These are phyloP conservation scores for Drosophila parabipectinata DNA, from an alignment of 1,140 invertebrate genomes.

Conservation along the genomic window DNA sequence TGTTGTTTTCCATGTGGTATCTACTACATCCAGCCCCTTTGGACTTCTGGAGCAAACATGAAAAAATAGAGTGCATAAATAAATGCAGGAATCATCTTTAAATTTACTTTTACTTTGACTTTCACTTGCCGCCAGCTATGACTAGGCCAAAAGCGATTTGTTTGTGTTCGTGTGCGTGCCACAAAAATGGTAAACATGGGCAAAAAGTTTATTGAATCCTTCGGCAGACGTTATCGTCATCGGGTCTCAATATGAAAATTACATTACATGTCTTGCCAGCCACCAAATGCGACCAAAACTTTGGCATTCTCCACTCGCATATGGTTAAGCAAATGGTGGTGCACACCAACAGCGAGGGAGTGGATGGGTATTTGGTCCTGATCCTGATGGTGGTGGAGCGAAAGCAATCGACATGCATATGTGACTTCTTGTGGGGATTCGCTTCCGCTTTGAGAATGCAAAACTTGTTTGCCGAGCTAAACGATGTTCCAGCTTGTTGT, in stretches of 20 bases:
- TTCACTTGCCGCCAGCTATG: slow-evolving; percentile 15
- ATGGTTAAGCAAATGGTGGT: slow-evolving; percentile 47
- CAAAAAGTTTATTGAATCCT: slow-evolving; percentile 69
- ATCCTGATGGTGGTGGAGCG: slow-evolving; percentile 13
- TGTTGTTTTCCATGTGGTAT: slow-evolving; percentile 41
- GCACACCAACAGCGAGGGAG: slow-evolving; percentile 19
- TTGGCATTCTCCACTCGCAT: slow-evolving; percentile 31
- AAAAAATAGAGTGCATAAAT: neutral
- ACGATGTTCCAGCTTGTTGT: slow-evolving; percentile 51
- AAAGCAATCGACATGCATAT: slow-evolving; percentile 71
- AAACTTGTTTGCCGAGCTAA: slow-evolving; percentile 52
- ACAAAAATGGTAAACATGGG: slow-evolving; percentile 59
- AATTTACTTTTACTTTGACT: slow-evolving; percentile 20
- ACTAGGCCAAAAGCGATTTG: slow-evolving; percentile 35
- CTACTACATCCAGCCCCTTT: neutral
- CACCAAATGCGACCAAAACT: slow-evolving; percentile 55
- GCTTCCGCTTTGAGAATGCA: slow-evolving; percentile 41
- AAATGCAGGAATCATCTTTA: slow-evolving; percentile 16
- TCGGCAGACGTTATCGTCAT: slow-evolving; percentile 42
- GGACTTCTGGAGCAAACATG: slow-evolving; percentile 4
- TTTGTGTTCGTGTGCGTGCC: slow-evolving; percentile 30
- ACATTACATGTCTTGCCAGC: slow-evolving; percentile 43
- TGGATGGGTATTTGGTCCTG: neutral
- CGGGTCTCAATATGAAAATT: slow-evolving; percentile 55
- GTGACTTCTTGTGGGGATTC: slow-evolving; percentile 52